These are phyloP conservation scores for Drosophila elegans DNA, from an alignment of 1,140 invertebrate genomes.

Conservation along the genomic window DNA sequence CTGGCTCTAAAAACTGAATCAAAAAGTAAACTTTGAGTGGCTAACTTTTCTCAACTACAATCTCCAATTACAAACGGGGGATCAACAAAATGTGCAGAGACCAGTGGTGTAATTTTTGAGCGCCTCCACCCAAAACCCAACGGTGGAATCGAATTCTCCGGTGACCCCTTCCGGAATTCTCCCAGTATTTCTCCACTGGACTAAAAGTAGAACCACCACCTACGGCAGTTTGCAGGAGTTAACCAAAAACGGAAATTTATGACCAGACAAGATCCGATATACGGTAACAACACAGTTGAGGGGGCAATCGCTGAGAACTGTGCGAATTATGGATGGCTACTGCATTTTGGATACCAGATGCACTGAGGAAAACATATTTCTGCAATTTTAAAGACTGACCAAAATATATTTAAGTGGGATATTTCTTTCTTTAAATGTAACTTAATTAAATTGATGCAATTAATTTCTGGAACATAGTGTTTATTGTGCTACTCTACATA, in stretches of 20 bases:
- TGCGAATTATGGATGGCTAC: background rate
- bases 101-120: constrained; percentile 28
- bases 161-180: constrained; percentile 5
- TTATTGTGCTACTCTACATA: no score
- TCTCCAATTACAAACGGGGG: constrained; percentile 67
- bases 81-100: constrained; percentile 27
- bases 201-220: constrained; percentile 1
- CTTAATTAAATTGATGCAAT: no score
- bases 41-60: constrained; percentile 65
- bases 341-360: background rate
- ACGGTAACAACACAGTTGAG: constrained; percentile 23
- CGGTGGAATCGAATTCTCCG: constrained; percentile 33
- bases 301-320: background rate
- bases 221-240: constrained; percentile 31
- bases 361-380: background rate
- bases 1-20: constrained; percentile 45
- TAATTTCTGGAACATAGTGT: no score
- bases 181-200: background rate
- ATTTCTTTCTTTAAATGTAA: no score
- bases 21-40: constrained; percentile 69
- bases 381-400: no score
- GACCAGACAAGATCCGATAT: constrained; percentile 49
- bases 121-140: constrained; percentile 13
- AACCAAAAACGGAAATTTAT: constrained; percentile 73
- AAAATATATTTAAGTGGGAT: no score